These are phyloP conservation scores for Ochropleura plecta DNA, from an alignment of 2,888 invertebrate genomes.

Conservation along the genomic window DNA sequence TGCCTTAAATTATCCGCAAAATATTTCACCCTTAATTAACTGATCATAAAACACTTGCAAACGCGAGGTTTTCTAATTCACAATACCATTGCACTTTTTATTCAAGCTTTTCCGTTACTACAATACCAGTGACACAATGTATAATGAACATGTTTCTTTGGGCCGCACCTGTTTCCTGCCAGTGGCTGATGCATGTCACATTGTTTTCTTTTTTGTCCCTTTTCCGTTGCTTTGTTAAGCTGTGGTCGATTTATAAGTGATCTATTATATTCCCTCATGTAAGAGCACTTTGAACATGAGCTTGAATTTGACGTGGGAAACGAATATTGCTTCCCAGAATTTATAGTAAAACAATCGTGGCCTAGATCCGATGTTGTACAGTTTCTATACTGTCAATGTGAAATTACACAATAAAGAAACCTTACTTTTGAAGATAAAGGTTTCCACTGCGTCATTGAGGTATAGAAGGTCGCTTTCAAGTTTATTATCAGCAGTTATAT, in stretches of 20 bases:
- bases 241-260: constrained; percentile 55
- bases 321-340: constrained; percentile 51
- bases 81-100: constrained; percentile 50
- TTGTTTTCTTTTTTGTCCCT: constrained; percentile 79
- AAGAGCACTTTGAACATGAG: constrained; percentile 55
- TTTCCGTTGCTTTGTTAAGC: constrained; percentile 75
- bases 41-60: constrained; percentile 11
- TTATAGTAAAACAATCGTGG: constrained; percentile 54
- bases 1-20: neutral
- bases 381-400: constrained; percentile 60
- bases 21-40: constrained; percentile 17
- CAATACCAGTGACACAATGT: constrained; percentile 56
- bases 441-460: constrained; percentile 32
- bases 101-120: constrained; percentile 41
- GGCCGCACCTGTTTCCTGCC: constrained; percentile 79
- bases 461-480: constrained; percentile 25
- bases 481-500: constrained; percentile 24
- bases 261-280: constrained; percentile 54
- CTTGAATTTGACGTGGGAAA: constrained; percentile 63
- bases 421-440: constrained; percentile 41
- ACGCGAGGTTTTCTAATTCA: constrained; percentile 15
- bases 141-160: constrained; percentile 64
- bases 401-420: constrained; percentile 57
- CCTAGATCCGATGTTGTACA: constrained; percentile 43
- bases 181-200: constrained; percentile 74